phyloP scores from a whole-genome alignment of 2,113 vertebrate genomes.

The Arizona elegans region DNA sequence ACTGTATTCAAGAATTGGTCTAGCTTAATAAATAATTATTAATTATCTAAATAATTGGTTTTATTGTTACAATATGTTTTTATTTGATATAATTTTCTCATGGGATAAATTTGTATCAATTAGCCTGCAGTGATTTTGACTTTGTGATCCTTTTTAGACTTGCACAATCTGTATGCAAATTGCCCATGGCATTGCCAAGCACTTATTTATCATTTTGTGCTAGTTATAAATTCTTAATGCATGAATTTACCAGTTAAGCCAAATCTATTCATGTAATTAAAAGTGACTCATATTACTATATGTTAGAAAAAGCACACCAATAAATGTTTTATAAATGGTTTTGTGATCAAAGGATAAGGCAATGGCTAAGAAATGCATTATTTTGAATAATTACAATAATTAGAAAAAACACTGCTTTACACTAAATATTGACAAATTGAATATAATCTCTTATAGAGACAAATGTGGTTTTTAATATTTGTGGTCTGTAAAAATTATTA shows the following conservation, averaged over 20 bases:
- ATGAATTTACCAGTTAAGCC: background rate
- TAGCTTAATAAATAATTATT: no score
- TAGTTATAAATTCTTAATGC: background rate
- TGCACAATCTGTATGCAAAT: background rate
- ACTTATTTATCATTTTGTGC: background rate
- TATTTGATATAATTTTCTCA: background rate
- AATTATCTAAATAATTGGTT: background rate
- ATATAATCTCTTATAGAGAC: background rate
- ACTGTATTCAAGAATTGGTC: no score
- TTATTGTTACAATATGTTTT: background rate
- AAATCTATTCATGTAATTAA: conserved; percentile 15
- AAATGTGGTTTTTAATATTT: background rate
- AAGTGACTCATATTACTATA: conserved; percentile 4
- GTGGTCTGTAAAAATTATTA: background rate
- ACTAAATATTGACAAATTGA: conserved; percentile 2
- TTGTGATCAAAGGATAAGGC: background rate
- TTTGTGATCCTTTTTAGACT: background rate
- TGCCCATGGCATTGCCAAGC: background rate
- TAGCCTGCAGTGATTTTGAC: background rate
- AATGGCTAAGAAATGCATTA: background rate
- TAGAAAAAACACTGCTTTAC: background rate
- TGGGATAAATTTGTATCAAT: background rate
- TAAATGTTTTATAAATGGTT: background rate
- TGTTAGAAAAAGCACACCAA: conserved; percentile 1
- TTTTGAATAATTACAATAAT: conserved; percentile 11